Base-by-base conservation (phyloP, 2,888 invertebrate genomes). In the Eupsilia transversa region DNA sequence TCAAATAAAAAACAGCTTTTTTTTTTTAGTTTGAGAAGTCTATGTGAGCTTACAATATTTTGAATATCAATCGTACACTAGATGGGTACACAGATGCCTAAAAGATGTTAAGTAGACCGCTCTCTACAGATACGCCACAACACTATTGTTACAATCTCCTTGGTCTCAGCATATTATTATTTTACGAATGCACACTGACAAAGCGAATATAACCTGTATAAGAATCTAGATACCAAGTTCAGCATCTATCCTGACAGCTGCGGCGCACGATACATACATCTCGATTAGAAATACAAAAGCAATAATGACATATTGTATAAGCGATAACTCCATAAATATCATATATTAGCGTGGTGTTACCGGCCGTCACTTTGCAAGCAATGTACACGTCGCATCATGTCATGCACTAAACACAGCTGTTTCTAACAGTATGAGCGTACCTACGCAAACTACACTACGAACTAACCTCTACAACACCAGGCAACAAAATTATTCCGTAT, bases 401-500 rank as follows among this genome's bases (percentile, higher is more conserved):
- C 90, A 93, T 91, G 92, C 90, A 91, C 91, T 92, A 93, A 85
- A 92, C 90, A 92, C 93, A 91, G 92, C 93, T 92, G 94, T 93
- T 89, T 91, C 92, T 94, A 94, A 92, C 87, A 91, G 89, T 94
- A 94, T 90, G 91, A 93, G 90, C 91, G 91, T 93, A 92, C 88
- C 89, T 90, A 88, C 82, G 80, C 85, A 80, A 83, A 80, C 87
- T 87, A 87, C 83, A 73, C 87, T 87, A 87, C 79, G 17, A 72
- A 79, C 80, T 94, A 94, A 90, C 86, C 87, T 89, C 93, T 94
- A 95, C 88, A 91, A 93, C 92, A 94, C 91, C 92, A 91, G 94
- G 93, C 94, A 94, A 95, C 91, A 91, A 91, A 94, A 94, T 90
- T 92, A 91, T 90, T 92, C 91, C 89, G 91, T 91, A 93, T 90